Percentiles rank a stretch among this genome's conserved stretches.
Conservation (phyloP, 2,113 vertebrate species). For the Saccopteryx bilineata region DNA sequence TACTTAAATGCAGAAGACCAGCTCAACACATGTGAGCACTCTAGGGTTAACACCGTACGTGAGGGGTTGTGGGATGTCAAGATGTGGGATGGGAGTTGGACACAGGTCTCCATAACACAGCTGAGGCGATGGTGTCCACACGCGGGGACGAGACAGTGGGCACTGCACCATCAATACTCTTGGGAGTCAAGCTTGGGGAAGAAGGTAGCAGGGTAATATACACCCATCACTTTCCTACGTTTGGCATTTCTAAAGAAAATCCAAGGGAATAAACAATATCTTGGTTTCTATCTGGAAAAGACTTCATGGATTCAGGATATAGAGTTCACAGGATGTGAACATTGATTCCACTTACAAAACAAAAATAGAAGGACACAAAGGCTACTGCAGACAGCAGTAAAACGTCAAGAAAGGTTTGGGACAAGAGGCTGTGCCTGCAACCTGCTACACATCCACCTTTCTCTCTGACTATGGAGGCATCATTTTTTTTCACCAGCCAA, state of each 20-base stretch:
- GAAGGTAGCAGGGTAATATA: constrained; percentile 25
- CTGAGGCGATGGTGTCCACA: constrained; percentile 53
- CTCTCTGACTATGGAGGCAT: constrained; percentile 86
- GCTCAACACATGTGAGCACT: constrained; percentile 65
- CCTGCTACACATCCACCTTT: constrained; percentile 84
- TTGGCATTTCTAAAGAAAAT: constrained; percentile 76
- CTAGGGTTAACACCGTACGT: constrained; percentile 67
- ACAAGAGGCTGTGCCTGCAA: constrained; percentile 75
- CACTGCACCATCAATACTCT: constrained; percentile 16
- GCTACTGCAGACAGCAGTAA: neutral
- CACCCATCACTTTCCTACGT: constrained; percentile 57
- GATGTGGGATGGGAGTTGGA: neutral
- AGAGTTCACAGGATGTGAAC: constrained; percentile 80
- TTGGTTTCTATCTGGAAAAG: constrained; percentile 83
- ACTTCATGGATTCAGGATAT: constrained; percentile 80
- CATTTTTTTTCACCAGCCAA: constrained; percentile 87
- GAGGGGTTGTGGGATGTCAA: neutral
- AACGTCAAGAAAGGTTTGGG: constrained; percentile 47
- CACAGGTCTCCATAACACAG: constrained; percentile 39
- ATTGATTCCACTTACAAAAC: constrained; percentile 71
- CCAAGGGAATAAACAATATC: constrained; percentile 57
- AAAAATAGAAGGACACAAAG: neutral
- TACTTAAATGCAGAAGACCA: constrained; percentile 73
- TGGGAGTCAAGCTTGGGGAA: constrained; percentile 53
- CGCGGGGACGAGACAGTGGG: neutral